Base-by-base conservation (phyloP, 92 coral and sea anemone species). In the Heteractis magnifica region DNA sequence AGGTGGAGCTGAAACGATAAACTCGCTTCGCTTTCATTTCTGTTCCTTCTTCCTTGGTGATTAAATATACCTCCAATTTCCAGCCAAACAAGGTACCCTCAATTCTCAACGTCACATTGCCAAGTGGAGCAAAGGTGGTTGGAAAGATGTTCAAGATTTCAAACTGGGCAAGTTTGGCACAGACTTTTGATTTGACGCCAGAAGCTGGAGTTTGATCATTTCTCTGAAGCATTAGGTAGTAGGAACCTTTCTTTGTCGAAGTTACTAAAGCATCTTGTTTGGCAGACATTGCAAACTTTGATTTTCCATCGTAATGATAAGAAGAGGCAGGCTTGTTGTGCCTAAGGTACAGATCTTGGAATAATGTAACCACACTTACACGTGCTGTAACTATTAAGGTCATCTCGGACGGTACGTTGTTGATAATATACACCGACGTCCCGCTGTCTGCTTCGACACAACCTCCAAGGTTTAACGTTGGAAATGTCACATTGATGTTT, bases 51-150 rank as follows among this genome's bases (percentile, higher is more conserved):
- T 82, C 55, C 56, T 77, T 19, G 16, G 81, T 81, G 51, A 81
- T 56, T 49, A 90, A 82, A 59, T 52, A 82, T 52, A 88, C 92
- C 58, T 91, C 90, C 13, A 86, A 65, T 4, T 84, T 82, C 81
- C 90, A 91, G 15, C 92, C 88, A 64, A 93, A 91, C 59, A 93
- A 72, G 0, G 94, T 91, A 9, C 97, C 97, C 73, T 91, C 91
- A 56, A 93, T 71, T 75, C 86, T 89, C 64, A 93, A 59, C n/a
- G 97, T 93, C 50, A 82, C 87, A 18, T 88, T 82, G 21, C 94
- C 97, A 10, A 86, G 71, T 4, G 97, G 89, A n/a, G 97, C 87
- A 51, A 91, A 90, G 5, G 58, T 56, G 18, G 52, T 56, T 18
- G 97, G 97, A 68, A 85, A 79, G 6, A 93, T 88, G 8, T 88